A percentile compares a stretch with the other conserved stretches of the same genome.
phyloP scores from a whole-genome alignment of 2,888 invertebrate species.

The Acleris cristana region DNA sequence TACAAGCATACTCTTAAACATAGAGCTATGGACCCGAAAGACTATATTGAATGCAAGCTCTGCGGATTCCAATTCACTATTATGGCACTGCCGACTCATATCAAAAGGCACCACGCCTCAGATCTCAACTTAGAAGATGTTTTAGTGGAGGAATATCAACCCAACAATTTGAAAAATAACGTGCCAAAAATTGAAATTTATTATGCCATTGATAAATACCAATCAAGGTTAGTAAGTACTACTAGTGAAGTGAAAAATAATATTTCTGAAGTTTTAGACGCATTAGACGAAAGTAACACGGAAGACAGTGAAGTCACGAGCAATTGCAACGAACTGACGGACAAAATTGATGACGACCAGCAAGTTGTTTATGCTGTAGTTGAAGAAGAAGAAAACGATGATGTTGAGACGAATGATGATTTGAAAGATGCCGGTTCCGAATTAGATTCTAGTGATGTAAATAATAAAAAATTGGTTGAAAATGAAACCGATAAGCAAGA shows the following conservation, averaged over 20 bases:
- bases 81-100: constrained; percentile 52
- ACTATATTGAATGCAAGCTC: constrained; percentile 63
- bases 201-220: constrained; percentile 28
- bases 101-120: constrained; percentile 51
- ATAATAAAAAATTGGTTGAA: too few relatives aligned
- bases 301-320: constrained; percentile 6
- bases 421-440: too few relatives aligned
- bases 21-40: constrained; percentile 49
- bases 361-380: too few relatives aligned
- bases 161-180: constrained; percentile 1
- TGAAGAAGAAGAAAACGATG: too few relatives aligned
- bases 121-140: constrained; percentile 52
- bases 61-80: constrained; percentile 61
- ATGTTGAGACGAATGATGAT: too few relatives aligned
- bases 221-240: constrained; percentile 21
- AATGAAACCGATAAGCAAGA: too few relatives aligned
- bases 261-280: not conserved
- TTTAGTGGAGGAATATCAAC: constrained; percentile 25
- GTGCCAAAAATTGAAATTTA: constrained; percentile 17
- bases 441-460: too few relatives aligned
- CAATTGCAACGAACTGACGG: constrained; percentile 4
- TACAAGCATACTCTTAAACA: constrained; percentile 53
- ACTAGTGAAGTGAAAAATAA: constrained; percentile 22
- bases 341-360: not conserved
- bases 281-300: not conserved